These are phyloP conservation scores for Carettochelys insculpta DNA, from an alignment of 2,113 vertebrate species.

Conservation along the genomic window DNA sequence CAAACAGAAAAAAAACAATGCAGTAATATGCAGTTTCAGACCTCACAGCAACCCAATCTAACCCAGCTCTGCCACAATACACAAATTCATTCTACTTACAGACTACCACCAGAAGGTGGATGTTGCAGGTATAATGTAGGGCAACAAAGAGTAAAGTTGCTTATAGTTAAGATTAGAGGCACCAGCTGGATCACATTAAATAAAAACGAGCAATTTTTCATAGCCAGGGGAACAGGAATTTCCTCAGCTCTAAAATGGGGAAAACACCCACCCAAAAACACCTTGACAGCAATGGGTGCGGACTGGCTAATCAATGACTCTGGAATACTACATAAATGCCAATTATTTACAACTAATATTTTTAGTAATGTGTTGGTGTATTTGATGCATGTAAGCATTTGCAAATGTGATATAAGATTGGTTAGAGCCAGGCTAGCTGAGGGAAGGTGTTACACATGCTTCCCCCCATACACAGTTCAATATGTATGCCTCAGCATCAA, in stretches of 20 bases:
- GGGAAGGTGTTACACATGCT: neutral
- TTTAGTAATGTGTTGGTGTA: neutral
- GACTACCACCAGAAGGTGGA: neutral
- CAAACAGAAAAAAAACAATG: conserved; percentile 16
- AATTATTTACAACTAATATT: neutral
- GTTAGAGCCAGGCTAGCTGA: neutral
- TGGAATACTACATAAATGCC: neutral
- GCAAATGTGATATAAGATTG: neutral
- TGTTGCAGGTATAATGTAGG: neutral
- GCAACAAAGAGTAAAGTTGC: neutral
- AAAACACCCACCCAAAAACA: neutral
- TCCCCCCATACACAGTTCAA: neutral
- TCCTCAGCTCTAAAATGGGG: neutral
- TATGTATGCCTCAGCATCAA: neutral
- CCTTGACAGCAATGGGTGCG: neutral
- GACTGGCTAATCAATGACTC: neutral
- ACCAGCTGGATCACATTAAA: neutral
- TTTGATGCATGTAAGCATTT: neutral
- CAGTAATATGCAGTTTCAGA: neutral
- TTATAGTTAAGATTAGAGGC: neutral
- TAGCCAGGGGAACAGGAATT: neutral
- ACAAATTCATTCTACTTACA: neutral
- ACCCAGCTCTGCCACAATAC: neutral
- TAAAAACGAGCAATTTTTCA: neutral
- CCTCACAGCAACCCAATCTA: neutral